Evolutionary conservation across 2,888 invertebrate genomes (phyloP).

Genomic region (Proisotoma minuta): DNA sequence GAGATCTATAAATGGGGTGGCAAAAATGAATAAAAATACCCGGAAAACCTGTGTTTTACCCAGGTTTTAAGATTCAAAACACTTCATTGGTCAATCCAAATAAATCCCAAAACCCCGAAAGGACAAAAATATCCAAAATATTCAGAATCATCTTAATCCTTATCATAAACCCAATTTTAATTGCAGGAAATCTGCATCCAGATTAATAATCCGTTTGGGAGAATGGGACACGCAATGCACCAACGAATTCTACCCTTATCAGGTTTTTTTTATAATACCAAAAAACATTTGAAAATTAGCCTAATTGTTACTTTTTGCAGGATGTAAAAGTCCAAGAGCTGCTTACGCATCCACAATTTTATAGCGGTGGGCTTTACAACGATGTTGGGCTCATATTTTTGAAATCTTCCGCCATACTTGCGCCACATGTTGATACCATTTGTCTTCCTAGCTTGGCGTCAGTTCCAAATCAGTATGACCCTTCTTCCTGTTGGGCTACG

Average conservation of each 20-base stretch:
- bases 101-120: too few relatives aligned
- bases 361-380: constrained; percentile 65
- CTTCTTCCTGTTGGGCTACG: constrained; percentile 62
- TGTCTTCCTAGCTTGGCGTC: constrained; percentile 59
- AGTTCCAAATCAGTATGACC: constrained; percentile 52
- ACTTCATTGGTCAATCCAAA: too few relatives aligned
- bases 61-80: too few relatives aligned
- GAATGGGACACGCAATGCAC: constrained; percentile 78
- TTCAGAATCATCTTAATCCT: too few relatives aligned
- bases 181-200: constrained; percentile 42
- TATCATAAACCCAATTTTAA: neutral
- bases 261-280: constrained; percentile 57
- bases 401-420: constrained; percentile 58
- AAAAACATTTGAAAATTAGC: constrained; percentile 48
- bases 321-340: constrained; percentile 40
- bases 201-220: constrained; percentile 63
- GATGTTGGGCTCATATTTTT: constrained; percentile 70
- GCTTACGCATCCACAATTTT: constrained; percentile 60
- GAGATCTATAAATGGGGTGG: too few relatives aligned
- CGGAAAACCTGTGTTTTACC: too few relatives aligned
- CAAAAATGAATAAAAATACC: too few relatives aligned
- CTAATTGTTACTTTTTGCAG: constrained; percentile 21
- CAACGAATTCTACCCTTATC: constrained; percentile 64
- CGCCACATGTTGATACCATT: constrained; percentile 66
- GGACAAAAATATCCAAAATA: too few relatives aligned